phyloP scores from a whole-genome alignment of 2,888 invertebrate genomes.

The Salticus scenicus region DNA sequence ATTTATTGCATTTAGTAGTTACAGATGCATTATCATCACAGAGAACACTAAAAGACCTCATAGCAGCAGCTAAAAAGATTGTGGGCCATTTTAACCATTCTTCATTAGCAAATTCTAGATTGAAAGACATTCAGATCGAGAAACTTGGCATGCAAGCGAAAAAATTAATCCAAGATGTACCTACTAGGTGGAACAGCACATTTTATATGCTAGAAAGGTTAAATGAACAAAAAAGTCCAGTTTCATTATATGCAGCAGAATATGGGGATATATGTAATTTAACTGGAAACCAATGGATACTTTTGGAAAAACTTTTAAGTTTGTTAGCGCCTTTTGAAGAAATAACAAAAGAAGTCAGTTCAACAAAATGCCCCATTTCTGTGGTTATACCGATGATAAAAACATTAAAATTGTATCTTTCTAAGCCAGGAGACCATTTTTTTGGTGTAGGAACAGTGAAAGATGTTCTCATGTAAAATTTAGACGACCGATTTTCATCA shows the following conservation, averaged over 20 bases:
- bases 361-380: constrained; percentile 9
- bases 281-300: background rate
- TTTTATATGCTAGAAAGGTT: constrained; percentile 5
- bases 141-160: background rate
- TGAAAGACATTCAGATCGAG: background rate
- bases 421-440: too few species aligned
- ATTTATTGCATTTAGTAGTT: constrained; percentile 3
- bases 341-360: constrained; percentile 11
- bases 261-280: background rate
- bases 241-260: background rate
- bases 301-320: constrained; percentile 7
- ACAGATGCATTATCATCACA: constrained; percentile 9
- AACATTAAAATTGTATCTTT: too few species aligned
- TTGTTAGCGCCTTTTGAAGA: background rate
- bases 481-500: too few species aligned
- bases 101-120: background rate
- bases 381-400: constrained; percentile 12
- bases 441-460: too few species aligned
- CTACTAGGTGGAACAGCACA: constrained; percentile 18
- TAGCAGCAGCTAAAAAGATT: background rate
- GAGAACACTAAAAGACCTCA: constrained; percentile 1
- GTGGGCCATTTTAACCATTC: background rate
- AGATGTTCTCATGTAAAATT: too few species aligned
- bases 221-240: background rate
- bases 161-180: constrained; percentile 2